Conservation (phyloP, 2,113 vertebrate genomes). For the Chaetodon trifascialis region DNA sequence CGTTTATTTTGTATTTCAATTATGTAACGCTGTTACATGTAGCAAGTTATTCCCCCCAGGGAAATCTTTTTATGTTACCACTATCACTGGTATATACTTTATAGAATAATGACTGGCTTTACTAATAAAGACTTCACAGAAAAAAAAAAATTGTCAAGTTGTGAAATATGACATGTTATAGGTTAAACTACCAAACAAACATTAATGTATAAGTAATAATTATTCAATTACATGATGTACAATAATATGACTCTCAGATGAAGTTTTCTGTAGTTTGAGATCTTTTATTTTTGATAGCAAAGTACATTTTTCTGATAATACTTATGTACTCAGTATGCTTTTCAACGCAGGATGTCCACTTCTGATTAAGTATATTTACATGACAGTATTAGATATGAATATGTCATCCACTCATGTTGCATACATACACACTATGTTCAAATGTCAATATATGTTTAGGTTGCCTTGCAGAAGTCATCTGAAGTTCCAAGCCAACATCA, state of each 20-base stretch:
- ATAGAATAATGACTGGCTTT: not conserved
- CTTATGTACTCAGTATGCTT: not conserved
- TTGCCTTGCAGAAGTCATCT: slow-evolving; percentile 7
- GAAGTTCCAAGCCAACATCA: slow-evolving; percentile 12
- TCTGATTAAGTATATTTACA: not conserved
- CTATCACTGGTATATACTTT: not conserved
- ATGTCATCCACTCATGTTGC: not conserved
- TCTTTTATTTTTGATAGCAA: not conserved
- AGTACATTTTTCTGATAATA: not conserved
- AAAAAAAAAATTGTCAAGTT: not conserved
- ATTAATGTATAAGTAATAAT: not conserved
- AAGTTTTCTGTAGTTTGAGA: not conserved
- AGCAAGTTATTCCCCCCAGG: not conserved
- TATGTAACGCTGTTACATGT: too few species aligned
- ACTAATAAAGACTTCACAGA: not conserved
- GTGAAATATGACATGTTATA: not conserved
- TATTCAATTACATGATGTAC: not conserved
- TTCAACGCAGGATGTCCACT: not conserved
- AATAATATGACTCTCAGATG: not conserved
- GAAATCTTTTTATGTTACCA: not conserved
- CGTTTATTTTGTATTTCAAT: too few species aligned
- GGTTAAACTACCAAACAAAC: too few species aligned
- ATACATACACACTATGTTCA: not conserved
- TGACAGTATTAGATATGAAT: not conserved
- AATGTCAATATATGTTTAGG: not conserved